Conservation (phyloP, 1,140 invertebrate species). For the Teleopsis dalmanni region DNA sequence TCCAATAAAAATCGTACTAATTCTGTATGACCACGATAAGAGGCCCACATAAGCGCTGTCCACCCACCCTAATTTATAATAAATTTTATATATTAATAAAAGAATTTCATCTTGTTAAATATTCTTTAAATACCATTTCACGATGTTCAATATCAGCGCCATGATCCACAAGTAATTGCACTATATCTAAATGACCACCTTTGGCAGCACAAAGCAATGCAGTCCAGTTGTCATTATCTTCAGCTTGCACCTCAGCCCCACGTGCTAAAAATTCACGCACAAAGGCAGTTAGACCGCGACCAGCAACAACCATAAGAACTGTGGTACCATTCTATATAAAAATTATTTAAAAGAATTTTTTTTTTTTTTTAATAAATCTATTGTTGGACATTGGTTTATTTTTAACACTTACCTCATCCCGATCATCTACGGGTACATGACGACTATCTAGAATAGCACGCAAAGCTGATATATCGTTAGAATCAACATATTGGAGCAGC, state of each 20-base stretch:
- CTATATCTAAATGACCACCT: constrained; percentile 78
- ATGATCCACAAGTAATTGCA: constrained; percentile 75
- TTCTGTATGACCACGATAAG: constrained; percentile 82
- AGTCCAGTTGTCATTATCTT: constrained; percentile 91
- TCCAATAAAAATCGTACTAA: constrained; percentile 77
- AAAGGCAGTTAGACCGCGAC: constrained; percentile 71
- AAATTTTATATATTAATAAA: not conserved
- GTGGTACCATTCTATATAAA: constrained; percentile 75
- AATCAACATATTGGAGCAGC: constrained; percentile 68
- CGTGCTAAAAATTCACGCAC: constrained; percentile 75
- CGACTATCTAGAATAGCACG: constrained; percentile 75
- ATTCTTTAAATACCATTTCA: constrained; percentile 64
- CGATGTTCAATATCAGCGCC: constrained; percentile 82
- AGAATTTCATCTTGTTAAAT: not conserved
- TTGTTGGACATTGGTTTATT: not conserved
- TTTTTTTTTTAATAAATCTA: not conserved
- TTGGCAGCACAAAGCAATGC: constrained; percentile 83
- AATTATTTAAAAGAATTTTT: not conserved
- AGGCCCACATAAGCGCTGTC: constrained; percentile 96
- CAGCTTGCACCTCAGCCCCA: constrained; percentile 82
- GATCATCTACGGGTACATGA: constrained; percentile 76
- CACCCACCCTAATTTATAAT: constrained; percentile 70
- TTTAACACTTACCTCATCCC: constrained; percentile 67
- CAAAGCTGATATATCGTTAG: constrained; percentile 70
- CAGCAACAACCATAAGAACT: constrained; percentile 80